phyloP scores from a whole-genome alignment of 2,113 vertebrate genomes.

The Heterotis niloticus region DNA sequence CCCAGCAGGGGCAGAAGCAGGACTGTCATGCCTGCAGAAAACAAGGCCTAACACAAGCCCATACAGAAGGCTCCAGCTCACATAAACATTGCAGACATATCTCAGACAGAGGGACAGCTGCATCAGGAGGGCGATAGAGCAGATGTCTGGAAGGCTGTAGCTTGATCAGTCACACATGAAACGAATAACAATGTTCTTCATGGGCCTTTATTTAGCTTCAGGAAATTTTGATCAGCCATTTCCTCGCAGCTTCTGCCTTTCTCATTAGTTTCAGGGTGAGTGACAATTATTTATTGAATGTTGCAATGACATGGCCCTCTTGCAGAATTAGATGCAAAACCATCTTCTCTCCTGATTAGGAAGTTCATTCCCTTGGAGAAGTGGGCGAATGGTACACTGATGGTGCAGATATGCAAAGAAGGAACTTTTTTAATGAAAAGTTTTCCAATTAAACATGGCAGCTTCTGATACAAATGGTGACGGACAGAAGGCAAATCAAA shows the following conservation, averaged over 20 bases:
- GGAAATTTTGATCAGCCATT: not conserved
- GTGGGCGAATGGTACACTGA: not conserved
- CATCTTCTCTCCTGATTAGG: not conserved
- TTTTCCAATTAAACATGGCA: too few relatives aligned
- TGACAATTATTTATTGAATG: not conserved
- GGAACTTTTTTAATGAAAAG: not conserved
- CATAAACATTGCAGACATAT: not conserved
- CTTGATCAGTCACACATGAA: not conserved
- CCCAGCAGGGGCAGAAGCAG: too few relatives aligned
- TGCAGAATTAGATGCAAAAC: not conserved
- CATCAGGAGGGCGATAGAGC: not conserved
- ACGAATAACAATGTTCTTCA: not conserved
- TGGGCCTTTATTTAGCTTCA: not conserved
- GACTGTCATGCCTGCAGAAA: not conserved
- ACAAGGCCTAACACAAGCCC: not conserved
- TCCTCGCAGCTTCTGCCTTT: not conserved
- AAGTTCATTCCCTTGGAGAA: not conserved
- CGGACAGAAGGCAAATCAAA: not conserved
- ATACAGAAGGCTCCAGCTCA: not conserved
- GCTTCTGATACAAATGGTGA: not conserved
- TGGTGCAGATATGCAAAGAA: not conserved
- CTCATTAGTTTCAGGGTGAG: not conserved
- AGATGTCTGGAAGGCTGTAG: not conserved
- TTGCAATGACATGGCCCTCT: too few relatives aligned
- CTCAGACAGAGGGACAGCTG: not conserved